Conservation (phyloP, 2,113 vertebrate species). For the Cinclus cinclus region DNA sequence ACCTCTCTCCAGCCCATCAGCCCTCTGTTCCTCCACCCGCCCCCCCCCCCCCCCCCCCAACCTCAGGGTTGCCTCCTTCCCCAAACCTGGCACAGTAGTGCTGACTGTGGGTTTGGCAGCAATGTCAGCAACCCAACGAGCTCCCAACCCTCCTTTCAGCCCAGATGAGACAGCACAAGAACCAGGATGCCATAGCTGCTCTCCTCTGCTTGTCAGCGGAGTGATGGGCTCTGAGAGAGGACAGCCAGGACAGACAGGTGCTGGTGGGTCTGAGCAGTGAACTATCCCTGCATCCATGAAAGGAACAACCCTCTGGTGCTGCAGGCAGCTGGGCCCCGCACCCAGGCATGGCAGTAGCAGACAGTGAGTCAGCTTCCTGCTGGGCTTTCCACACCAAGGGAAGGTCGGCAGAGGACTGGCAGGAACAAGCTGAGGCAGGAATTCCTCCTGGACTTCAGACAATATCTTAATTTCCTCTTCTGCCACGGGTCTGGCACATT, state of each 20-base stretch:
- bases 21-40: too few relatives aligned
- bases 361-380: conserved; percentile 65
- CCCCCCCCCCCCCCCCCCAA: accelerated
- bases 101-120: accelerated
- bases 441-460: conserved; percentile 53
- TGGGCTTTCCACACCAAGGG: not conserved
- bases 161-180: not conserved
- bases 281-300: not conserved
- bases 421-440: conserved; percentile 38
- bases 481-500: conserved; percentile 37
- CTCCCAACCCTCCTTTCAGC: not conserved
- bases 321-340: not conserved
- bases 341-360: not conserved
- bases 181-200: not conserved
- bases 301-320: not conserved
- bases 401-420: not conserved
- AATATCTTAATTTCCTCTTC: conserved; percentile 43
- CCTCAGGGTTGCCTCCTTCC: not conserved
- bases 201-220: not conserved
- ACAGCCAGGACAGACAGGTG: not conserved
- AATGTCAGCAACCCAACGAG: accelerated
- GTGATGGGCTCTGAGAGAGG: not conserved
- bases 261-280: not conserved
- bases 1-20: not conserved
- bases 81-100: accelerated